Percentiles rank a stretch among this genome's conserved stretches.
phyloP scores from a whole-genome alignment of 2,797 vertebrate species.

The Rhinogobio ventralis region DNA sequence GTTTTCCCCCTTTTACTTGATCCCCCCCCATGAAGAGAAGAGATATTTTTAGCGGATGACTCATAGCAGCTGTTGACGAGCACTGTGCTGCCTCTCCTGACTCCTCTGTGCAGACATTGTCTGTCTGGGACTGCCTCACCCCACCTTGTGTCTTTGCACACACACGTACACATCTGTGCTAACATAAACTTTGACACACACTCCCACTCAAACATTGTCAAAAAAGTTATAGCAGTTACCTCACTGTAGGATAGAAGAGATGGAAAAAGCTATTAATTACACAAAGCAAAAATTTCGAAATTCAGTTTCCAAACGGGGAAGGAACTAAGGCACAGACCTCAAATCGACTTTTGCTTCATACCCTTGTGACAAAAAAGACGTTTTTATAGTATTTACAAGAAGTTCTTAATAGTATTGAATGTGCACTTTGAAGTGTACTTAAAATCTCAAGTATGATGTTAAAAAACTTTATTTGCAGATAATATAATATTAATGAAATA shows the following conservation, averaged over 20 bases:
- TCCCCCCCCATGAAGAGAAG: slow-evolving; percentile 24
- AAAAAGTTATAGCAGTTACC: slow-evolving; percentile 8
- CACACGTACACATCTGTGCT: slow-evolving; percentile 4
- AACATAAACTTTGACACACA: slow-evolving; percentile 25
- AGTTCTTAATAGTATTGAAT: background rate
- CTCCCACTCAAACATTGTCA: slow-evolving; percentile 23
- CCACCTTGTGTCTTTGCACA: slow-evolving; percentile 15
- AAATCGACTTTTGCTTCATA: slow-evolving; percentile 1
- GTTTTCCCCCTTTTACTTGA: slow-evolving; percentile 16
- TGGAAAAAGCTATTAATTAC: slow-evolving; percentile 24
- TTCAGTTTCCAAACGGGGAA: slow-evolving; percentile 1
- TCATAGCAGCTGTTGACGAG: slow-evolving; percentile 65
- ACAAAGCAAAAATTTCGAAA: slow-evolving; percentile 14
- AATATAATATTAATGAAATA: background rate
- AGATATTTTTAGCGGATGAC: slow-evolving; percentile 67
- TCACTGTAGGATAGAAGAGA: background rate
- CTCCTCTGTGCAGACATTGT: slow-evolving; percentile 55
- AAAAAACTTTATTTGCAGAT: background rate
- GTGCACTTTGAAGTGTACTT: background rate
- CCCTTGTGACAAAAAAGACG: background rate
- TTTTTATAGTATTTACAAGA: background rate
- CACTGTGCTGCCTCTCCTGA: slow-evolving; percentile 47
- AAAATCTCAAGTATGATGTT: background rate
- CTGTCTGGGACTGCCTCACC: slow-evolving; percentile 47
- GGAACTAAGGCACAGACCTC: slow-evolving; percentile 6